Base-by-base conservation (phyloP, 2,797 vertebrate species). In the Poecilia wingei region DNA sequence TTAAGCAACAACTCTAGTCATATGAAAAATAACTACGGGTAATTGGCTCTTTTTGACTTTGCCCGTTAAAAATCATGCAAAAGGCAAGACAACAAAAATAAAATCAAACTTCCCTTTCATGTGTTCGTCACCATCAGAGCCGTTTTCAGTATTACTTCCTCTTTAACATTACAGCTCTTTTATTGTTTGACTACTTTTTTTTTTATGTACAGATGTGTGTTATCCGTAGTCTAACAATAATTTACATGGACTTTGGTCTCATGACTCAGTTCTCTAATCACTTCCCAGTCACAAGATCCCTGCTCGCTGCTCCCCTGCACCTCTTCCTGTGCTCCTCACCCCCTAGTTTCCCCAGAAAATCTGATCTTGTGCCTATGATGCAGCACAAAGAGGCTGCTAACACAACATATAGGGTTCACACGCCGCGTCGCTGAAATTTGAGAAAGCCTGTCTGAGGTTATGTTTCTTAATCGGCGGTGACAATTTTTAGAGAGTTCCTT, bases 201-300 rank as follows among this genome's bases (percentile, higher is more conserved):
- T 79, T 59, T 12, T 57, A 7, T 25, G 2, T 59, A 16, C 13
- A 18, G 1, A 43, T 78, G 43, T 75, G 74, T 70, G 64, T 79
- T 77, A 61, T 74, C 39, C 57, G 13, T 1, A 16, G 12, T 55
- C 74, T 28, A 75, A 80, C 72, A 77, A 82, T 88, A 53, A 76
- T 86, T 86, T 77, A 79, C 77, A 79, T 81, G 72, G 51, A 69
- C 73, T 79, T 86, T 45, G 74, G 82, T 85, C 94, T 75, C 93
- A 94, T 95, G 95, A 96, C 88, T 90, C 33, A 70, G 76, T 86
- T 81, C 80, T 87, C 75, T 85, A 89, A 93, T 92, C 92, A 95
- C 87, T 81, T 83, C 82, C 53, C 22, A 85, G 93, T 95, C 95
- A 96, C 86, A 87, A 84, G 95, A 92, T 90, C 75, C 55, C 82